These are phyloP conservation scores for Sebastes nivosus DNA, from an alignment of 2,797 vertebrate species.

Conservation along the genomic window DNA sequence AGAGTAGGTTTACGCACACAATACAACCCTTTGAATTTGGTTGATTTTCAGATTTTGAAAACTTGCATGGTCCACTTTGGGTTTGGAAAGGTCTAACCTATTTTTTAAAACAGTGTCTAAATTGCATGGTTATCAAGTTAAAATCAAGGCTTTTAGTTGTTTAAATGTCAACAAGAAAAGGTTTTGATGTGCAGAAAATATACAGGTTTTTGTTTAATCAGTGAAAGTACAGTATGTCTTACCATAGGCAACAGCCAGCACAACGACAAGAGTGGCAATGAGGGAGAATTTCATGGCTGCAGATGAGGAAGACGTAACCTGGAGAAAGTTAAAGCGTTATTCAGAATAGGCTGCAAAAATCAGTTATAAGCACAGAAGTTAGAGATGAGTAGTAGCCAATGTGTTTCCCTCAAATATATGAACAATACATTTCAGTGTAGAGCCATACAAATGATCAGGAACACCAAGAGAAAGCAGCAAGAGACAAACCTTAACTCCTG, in stretches of 20 bases:
- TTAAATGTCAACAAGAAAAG: not conserved
- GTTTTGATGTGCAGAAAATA: not conserved
- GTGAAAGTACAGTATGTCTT: constrained; percentile 17
- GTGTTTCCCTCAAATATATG: not conserved
- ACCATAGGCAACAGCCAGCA: constrained; percentile 70
- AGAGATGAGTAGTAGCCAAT: not conserved
- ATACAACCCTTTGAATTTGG: not conserved
- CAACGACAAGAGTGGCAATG: constrained; percentile 50
- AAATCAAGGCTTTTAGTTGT: not conserved
- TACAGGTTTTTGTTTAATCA: not conserved
- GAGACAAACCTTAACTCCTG: constrained; percentile 60
- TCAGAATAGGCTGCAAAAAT: not conserved
- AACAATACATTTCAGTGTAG: not conserved
- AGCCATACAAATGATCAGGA: not conserved
- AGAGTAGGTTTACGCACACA: too few species aligned
- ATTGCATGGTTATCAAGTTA: not conserved
- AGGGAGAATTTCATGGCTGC: constrained; percentile 76
- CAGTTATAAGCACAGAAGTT: not conserved
- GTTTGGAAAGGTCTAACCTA: not conserved
- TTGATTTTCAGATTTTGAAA: not conserved
- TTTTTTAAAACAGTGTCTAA: not conserved
- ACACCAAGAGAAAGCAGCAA: not conserved
- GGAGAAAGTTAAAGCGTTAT: not conserved
- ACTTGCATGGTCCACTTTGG: not conserved
- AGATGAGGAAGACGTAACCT: constrained; percentile 35